Evolutionary conservation across 2,113 vertebrate genomes (phyloP).

Genomic region (Rhynchomys soricoides): DNA sequence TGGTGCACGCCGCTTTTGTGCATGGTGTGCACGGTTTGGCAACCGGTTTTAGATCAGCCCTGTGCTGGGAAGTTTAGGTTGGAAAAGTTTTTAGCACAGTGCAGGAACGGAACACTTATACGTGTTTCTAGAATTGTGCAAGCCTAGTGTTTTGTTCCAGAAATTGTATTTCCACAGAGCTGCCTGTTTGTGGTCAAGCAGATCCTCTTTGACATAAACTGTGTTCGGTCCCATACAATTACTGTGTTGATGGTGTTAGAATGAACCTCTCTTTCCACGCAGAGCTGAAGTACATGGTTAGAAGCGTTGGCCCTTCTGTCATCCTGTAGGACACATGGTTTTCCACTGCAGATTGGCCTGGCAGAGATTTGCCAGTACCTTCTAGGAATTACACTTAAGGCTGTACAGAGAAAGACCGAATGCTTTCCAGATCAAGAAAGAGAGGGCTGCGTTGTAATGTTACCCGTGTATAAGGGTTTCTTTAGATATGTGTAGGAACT

Average conservation of each 20-base stretch:
- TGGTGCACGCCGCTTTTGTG: not conserved
- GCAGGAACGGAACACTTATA: not conserved
- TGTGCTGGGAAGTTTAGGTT: conserved; percentile 59
- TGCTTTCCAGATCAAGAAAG: conserved; percentile 10
- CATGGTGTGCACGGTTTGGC: not conserved
- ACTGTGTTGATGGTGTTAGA: not conserved
- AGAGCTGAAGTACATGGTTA: not conserved
- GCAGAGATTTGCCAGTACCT: conserved; percentile 65
- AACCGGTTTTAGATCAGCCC: conserved; percentile 46
- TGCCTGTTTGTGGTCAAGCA: not conserved
- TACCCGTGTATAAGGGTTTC: not conserved
- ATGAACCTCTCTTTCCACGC: not conserved
- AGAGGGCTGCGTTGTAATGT: not conserved
- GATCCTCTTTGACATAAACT: not conserved
- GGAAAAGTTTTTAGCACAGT: conserved; percentile 44
- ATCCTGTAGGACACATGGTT: not conserved
- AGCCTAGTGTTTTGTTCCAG: conserved; percentile 42
- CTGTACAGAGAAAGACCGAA: conserved; percentile 15
- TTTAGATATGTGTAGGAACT: not conserved
- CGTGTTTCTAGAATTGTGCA: conserved; percentile 64
- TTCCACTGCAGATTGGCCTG: conserved; percentile 49
- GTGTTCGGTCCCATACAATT: not conserved
- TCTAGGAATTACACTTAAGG: conserved; percentile 74
- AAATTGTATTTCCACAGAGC: conserved; percentile 38
- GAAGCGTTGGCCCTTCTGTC: conserved; percentile 33